These are phyloP conservation scores for Epizoanthus stellaris DNA, from an alignment of 92 coral and sea anemone species.

Conservation along the genomic window DNA sequence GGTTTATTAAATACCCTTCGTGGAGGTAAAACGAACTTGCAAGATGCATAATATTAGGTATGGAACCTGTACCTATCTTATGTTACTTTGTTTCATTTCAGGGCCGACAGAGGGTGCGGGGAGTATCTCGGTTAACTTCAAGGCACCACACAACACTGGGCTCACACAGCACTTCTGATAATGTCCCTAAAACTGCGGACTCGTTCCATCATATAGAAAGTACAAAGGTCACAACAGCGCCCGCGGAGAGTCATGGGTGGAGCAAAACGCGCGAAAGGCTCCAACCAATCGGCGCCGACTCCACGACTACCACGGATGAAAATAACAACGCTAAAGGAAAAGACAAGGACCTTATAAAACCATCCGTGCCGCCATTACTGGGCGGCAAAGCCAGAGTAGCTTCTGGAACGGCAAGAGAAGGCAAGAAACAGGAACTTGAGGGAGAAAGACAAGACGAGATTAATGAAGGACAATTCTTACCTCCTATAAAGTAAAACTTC, in stretches of 20 bases:
- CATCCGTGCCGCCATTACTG: conserved; percentile 23
- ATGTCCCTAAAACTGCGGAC: conserved; percentile 53
- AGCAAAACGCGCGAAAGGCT: conserved; percentile 75
- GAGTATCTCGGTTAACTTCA: conserved; percentile 81
- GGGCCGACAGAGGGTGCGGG: conserved; percentile 88
- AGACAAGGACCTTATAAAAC: conserved; percentile 27
- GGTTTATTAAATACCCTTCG: neutral
- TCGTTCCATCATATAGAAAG: conserved; percentile 50
- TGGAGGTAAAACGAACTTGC: too few relatives aligned
- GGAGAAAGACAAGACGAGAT: conserved; percentile 29
- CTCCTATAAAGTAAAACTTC: conserved; percentile 29
- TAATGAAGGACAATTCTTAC: conserved; percentile 34
- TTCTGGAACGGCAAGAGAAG: conserved; percentile 21
- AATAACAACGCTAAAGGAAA: conserved; percentile 12
- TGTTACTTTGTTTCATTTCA: conserved; percentile 3
- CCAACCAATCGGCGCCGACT: conserved; percentile 59
- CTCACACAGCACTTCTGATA: conserved; percentile 54
- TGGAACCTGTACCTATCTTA: too few relatives aligned
- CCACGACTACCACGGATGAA: conserved; percentile 31
- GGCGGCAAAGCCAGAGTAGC: conserved; percentile 14
- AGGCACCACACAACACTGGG: conserved; percentile 68
- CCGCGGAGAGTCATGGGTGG: conserved; percentile 61
- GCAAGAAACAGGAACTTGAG: conserved; percentile 17
- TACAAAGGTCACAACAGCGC: conserved; percentile 35
- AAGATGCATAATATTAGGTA: too few relatives aligned